Evolutionary conservation across 2,888 invertebrate genomes (phyloP).

Genomic region (Arctia plantaginis): DNA sequence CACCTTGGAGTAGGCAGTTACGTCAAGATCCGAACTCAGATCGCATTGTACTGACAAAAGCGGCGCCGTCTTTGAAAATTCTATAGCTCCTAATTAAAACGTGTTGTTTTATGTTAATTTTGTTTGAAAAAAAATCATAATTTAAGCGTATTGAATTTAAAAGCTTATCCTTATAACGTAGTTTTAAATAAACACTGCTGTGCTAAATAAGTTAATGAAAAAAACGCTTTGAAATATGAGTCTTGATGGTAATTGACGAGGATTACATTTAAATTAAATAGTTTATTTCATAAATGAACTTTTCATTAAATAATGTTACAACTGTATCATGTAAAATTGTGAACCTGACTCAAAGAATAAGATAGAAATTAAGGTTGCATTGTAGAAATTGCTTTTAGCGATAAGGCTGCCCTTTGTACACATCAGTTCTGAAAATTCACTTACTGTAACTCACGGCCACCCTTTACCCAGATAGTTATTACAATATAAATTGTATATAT

Average conservation of each 20-base stretch:
- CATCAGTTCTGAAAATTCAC: no score
- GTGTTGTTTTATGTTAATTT: constrained; percentile 14
- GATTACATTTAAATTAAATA: background rate
- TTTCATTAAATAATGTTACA: background rate
- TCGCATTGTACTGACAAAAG: constrained; percentile 39
- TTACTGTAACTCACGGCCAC: no score
- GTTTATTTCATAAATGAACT: no score
- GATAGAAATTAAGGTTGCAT: background rate
- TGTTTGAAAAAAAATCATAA: constrained; percentile 2
- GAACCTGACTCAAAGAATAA: no score
- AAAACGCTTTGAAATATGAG: background rate
- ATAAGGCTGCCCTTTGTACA: no score
- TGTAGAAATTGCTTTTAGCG: background rate
- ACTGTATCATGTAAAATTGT: no score
- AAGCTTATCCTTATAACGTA: background rate
- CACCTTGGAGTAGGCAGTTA: constrained; percentile 73
- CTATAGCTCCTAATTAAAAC: constrained; percentile 49
- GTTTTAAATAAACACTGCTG: constrained; percentile 4
- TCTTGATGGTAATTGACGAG: background rate
- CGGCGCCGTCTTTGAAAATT: constrained; percentile 36
- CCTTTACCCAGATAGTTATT: no score
- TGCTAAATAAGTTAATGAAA: background rate
- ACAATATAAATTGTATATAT: no score
- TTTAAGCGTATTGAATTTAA: background rate
- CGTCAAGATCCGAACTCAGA: constrained; percentile 50